phyloP scores from a whole-genome alignment of 2,797 vertebrate species.

The Linurgus olivaceus region DNA sequence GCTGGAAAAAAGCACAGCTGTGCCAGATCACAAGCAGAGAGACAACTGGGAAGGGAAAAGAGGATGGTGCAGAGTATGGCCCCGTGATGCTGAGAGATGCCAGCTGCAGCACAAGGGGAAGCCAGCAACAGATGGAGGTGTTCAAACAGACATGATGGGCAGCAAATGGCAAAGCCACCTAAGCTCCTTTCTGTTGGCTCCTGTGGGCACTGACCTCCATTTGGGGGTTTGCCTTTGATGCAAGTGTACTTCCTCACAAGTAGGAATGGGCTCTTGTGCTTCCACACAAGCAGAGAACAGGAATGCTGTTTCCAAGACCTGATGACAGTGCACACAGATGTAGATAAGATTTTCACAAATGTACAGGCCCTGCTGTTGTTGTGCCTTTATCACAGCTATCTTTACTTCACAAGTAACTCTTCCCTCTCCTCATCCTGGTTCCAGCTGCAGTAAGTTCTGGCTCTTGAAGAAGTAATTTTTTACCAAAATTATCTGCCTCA shows the following conservation, averaged over 20 bases:
- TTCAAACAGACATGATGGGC: neutral
- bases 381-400: neutral
- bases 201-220: neutral
- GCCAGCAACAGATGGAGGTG: conserved; percentile 37
- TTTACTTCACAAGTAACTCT: neutral
- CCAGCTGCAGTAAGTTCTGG: neutral
- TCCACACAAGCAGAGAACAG: neutral
- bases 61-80: neutral
- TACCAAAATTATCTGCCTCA: neutral
- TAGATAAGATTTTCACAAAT: neutral
- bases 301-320: neutral
- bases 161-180: conserved; percentile 25
- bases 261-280: neutral
- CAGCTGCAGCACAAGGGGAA: conserved; percentile 38
- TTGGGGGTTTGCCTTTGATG: neutral
- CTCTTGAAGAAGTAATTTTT: neutral
- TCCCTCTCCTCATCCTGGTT: neutral
- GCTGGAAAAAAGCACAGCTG: neutral
- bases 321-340: neutral
- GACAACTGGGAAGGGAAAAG: neutral
- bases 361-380: neutral
- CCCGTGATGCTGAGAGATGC: neutral
- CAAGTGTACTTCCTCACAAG: neutral
- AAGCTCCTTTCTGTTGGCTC: neutral
- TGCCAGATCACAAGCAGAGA: conserved; percentile 28